Base-by-base conservation (phyloP, 2,113 vertebrate species). In the Manacus vitellinus region DNA sequence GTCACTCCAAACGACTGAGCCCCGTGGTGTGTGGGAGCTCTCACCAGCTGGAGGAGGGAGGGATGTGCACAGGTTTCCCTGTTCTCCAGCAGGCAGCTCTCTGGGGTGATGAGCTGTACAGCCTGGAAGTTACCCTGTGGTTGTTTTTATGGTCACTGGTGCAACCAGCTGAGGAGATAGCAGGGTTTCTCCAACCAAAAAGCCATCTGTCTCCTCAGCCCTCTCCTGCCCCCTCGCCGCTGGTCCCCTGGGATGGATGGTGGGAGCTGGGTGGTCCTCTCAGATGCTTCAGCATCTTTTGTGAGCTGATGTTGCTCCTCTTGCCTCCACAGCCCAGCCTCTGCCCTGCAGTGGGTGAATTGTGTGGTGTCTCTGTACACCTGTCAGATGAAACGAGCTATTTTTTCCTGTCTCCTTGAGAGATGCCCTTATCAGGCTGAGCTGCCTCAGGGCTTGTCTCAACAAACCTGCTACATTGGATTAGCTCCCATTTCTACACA, bases 141-240 rank as follows among this genome's bases (percentile, higher is more conserved):
- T 80, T 85, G 49, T 16, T 94, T 70, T 59, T 86, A 67, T 62
- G 51, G 78, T 90, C 54, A 56, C 35, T 79, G 66, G 31, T 93
- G 79, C 62, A 88, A 35, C 20, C 72, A 90, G 75, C 14, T 39
- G 67, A 83, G 70, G 62, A 75, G 22, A 62, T 28, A 83, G 15
- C 16, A 52, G 44, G 21, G 25, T 24, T 93, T 70, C 46, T 90
- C 37, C 58, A 66, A 30, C 15, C 3, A 9, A 74, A 85, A 72
- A 62, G 18, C 44, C 39, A 23, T 43, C 0, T 17, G 30, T 94
- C 75, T 90, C 31, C n/a, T 88, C 31, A 22, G 30, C 24, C 24
- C 35, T 24, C 28, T 82, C 28, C 61, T 91, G 47, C n/a, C 43
- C 9, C 9, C 9, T 77, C 0, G 0, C 58, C 0, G 0, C 44